Percentiles rank a stretch among this genome's conserved stretches.
phyloP scores from a whole-genome alignment of 2,797 vertebrate genomes.

The Halcyon chelicuti region DNA sequence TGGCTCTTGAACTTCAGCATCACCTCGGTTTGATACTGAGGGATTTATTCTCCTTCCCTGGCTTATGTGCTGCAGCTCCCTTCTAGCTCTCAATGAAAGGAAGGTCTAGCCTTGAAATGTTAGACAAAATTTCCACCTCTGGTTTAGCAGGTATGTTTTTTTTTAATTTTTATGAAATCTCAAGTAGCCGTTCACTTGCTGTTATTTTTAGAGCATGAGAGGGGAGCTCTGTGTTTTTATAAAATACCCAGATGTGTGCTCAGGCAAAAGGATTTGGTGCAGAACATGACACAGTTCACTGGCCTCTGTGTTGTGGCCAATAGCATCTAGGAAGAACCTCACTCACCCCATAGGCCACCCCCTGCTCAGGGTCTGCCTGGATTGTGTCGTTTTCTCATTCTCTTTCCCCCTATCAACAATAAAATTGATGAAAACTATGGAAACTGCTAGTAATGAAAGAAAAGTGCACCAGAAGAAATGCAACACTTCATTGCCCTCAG shows the following conservation, averaged over 20 bases:
- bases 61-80: not conserved
- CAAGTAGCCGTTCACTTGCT: not conserved
- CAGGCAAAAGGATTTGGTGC: not conserved
- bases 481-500: not conserved
- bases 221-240: not conserved
- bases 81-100: not conserved
- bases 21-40: not conserved
- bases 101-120: not conserved
- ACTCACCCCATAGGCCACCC: not conserved
- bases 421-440: slow-evolving; percentile 6
- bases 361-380: not conserved
- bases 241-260: not conserved
- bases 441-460: slow-evolving; percentile 16
- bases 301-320: accelerated
- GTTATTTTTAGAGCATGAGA: not conserved
- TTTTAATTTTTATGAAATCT: not conserved
- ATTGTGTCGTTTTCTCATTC: not conserved
- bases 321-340: not conserved
- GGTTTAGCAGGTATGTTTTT: not conserved
- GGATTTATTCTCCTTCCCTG: not conserved
- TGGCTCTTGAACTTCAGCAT: not conserved
- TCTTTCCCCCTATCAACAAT: not conserved
- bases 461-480: slow-evolving; percentile 2
- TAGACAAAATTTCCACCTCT: not conserved
- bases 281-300: not conserved